A percentile compares a stretch with the other conserved stretches of the same genome.
phyloP scores from a whole-genome alignment of 2,888 invertebrate genomes.

The Elmis aenea region DNA sequence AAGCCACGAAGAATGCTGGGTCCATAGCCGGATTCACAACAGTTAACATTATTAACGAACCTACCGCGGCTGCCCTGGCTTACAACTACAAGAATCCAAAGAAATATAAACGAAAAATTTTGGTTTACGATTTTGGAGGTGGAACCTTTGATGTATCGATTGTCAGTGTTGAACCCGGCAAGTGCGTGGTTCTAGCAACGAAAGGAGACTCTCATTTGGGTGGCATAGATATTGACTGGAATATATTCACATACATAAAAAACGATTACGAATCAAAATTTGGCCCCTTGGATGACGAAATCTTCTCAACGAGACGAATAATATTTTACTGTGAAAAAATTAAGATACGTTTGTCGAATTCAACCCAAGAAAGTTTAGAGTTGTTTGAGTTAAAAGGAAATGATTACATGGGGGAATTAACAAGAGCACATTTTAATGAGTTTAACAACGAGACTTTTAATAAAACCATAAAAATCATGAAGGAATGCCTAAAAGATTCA shows the following conservation, averaged over 20 bases:
- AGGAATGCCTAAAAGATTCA: constrained; percentile 21
- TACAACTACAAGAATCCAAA: constrained; percentile 19
- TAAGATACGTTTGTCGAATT: constrained; percentile 20
- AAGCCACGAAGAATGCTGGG: constrained; percentile 28
- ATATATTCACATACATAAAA: constrained; percentile 19
- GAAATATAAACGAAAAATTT: constrained; percentile 16
- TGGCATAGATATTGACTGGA: constrained; percentile 29
- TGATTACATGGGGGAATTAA: constrained; percentile 7
- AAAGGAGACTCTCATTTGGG: constrained; percentile 31
- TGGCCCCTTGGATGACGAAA: constrained; percentile 13
- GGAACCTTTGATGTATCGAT: constrained; percentile 32
- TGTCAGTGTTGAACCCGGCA: constrained; percentile 13
- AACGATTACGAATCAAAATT: constrained; percentile 16
- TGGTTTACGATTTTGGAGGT: constrained; percentile 31
- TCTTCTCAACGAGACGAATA: constrained; percentile 15
- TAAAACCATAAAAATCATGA: constrained; percentile 22
- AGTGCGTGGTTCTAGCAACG: constrained; percentile 23
- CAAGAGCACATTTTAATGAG: constrained; percentile 27
- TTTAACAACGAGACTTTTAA: constrained; percentile 19
- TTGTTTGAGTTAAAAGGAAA: constrained; percentile 5
- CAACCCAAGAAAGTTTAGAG: constrained; percentile 10
- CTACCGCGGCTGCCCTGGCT: constrained; percentile 29
- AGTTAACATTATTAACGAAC: constrained; percentile 26
- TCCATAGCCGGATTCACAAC: constrained; percentile 25
- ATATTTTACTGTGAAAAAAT: constrained; percentile 23